Evolutionary conservation across 2,113 vertebrate genomes (phyloP).

Genomic region (Phrynosoma blainvillii): DNA sequence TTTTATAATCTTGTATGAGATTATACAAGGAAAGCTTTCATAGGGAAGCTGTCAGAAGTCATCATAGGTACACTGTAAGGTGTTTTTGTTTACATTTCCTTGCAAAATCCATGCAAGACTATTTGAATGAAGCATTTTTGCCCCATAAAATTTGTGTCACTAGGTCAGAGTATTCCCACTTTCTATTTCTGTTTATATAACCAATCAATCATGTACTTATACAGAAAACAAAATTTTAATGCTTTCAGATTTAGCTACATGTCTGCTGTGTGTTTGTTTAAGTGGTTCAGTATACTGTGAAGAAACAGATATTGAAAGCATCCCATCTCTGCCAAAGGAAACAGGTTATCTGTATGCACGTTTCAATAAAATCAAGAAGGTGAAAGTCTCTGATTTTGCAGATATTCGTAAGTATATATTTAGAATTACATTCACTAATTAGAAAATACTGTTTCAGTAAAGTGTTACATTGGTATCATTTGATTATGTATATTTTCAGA

Average conservation of each 20-base stretch:
- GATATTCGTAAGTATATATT: constrained; percentile 84
- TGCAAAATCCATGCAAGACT: not conserved
- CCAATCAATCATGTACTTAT: not conserved
- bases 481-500: not conserved
- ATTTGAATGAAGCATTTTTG: not conserved
- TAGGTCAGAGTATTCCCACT: not conserved
- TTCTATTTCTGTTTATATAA: not conserved
- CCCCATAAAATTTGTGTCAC: not conserved
- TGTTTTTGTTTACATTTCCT: too few relatives aligned
- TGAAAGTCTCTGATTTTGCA: constrained; percentile 88
- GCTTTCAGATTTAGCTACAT: constrained; percentile 89
- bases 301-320: constrained; percentile 86
- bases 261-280: constrained; percentile 93
- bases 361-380: constrained; percentile 95
- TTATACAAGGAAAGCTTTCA: too few relatives aligned
- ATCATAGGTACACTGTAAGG: too few relatives aligned
- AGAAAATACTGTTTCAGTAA: not conserved
- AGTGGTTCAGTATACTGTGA: constrained; percentile 97
- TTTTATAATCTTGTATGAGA: too few relatives aligned
- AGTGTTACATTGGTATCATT: not conserved
- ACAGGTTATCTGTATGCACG: constrained; percentile 94
- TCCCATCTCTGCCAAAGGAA: constrained; percentile 93
- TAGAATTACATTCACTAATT: not conserved
- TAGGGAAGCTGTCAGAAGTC: too few relatives aligned
- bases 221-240: constrained; percentile 5